These are phyloP conservation scores for Boloria selene DNA, from an alignment of 2,888 invertebrate genomes.

Conservation along the genomic window DNA sequence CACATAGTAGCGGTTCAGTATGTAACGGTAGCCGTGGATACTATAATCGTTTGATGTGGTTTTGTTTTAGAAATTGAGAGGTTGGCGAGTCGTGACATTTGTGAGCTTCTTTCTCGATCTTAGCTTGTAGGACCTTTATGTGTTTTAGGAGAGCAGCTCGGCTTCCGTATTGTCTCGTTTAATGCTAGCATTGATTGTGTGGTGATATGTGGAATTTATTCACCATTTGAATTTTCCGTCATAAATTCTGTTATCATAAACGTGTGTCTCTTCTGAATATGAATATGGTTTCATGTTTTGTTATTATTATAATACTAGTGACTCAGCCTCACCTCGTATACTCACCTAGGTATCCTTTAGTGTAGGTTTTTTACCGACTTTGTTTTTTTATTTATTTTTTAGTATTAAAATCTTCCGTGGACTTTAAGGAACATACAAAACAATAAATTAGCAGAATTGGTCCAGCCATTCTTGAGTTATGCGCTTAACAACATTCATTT, in stretches of 20 bases:
- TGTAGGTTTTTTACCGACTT: too few species aligned
- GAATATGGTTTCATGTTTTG: constrained; percentile 14
- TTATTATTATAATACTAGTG: neutral
- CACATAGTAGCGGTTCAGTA: constrained; percentile 52
- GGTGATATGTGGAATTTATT: constrained; percentile 31
- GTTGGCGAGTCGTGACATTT: constrained; percentile 67
- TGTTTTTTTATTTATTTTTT: too few species aligned
- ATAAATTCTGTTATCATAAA: constrained; percentile 34
- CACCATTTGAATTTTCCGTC: constrained; percentile 34
- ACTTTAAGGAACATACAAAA: too few species aligned
- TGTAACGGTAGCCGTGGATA: constrained; percentile 71
- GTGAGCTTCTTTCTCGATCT: constrained; percentile 59
- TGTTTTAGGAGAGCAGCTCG: constrained; percentile 30
- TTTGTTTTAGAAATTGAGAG: constrained; percentile 80
- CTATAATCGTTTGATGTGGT: constrained; percentile 71
- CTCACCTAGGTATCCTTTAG: too few species aligned
- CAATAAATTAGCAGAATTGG: too few species aligned
- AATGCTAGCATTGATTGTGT: constrained; percentile 28
- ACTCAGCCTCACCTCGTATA: too few species aligned
- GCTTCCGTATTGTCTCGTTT: constrained; percentile 33
- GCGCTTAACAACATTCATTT: too few species aligned
- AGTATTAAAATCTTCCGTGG: too few species aligned
- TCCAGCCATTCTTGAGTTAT: too few species aligned
- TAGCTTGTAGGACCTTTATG: constrained; percentile 35
- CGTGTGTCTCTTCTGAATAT: constrained; percentile 21